phyloP scores from a whole-genome alignment of 2,888 invertebrate species.

The Notodromas monacha region DNA sequence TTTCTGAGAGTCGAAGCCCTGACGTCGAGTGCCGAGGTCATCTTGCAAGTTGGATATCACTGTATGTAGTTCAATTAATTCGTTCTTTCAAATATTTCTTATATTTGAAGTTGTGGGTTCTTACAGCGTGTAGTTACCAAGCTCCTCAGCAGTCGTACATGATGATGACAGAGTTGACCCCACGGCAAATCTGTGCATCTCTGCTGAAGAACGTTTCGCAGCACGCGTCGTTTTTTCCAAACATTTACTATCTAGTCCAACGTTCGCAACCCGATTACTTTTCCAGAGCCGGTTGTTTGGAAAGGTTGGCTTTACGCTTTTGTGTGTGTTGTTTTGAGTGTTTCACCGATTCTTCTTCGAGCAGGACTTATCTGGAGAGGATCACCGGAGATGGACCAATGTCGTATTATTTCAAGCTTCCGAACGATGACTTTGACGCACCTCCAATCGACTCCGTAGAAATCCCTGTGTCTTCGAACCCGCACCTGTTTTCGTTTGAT shows the following conservation, averaged over 20 bases:
- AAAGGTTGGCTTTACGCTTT: too few species aligned
- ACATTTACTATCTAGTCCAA: too few species aligned
- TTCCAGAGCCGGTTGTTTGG: too few species aligned
- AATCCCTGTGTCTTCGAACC: conserved; percentile 11
- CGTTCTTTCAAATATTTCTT: background rate
- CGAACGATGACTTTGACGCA: conserved; percentile 10
- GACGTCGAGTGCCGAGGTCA: background rate
- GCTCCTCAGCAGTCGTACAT: background rate
- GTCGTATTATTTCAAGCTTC: conserved; percentile 8
- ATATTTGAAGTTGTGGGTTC: background rate
- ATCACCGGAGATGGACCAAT: background rate
- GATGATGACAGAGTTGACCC: conserved; percentile 1
- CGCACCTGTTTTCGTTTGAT: conserved; percentile 31
- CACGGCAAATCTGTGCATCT: conserved; percentile 11
- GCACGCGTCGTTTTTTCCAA: too few species aligned
- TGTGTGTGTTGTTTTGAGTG: too few species aligned
- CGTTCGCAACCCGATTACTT: too few species aligned
- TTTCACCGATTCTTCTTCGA: too few species aligned
- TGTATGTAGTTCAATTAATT: background rate
- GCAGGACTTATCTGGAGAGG: too few species aligned
- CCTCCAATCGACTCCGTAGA: background rate
- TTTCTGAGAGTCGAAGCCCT: background rate
- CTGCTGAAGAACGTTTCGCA: conserved; percentile 12
- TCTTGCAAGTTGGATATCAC: background rate
- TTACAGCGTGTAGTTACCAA: conserved; percentile 1